Base-by-base conservation (phyloP, 2,113 vertebrate species). In the Trichomycterus rosablanca region DNA sequence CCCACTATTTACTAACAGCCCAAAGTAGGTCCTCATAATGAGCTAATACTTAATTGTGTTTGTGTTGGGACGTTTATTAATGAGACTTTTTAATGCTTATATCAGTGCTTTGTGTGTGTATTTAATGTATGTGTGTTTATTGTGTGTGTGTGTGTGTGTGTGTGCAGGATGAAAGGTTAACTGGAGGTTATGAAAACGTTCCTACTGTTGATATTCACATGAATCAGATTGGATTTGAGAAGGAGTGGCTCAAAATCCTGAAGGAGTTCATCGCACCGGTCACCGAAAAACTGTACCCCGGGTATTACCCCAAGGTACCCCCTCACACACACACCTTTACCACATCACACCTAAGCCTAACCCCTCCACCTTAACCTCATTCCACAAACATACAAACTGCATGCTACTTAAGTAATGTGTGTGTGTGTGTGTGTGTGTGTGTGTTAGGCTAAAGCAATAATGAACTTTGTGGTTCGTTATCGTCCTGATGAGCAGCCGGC, bases 401-500 rank as follows among this genome's bases (percentile, higher is more conserved):
- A 22, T 22, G n/a, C 4, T 1, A 3, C 15, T 50, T 1, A 15
- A 26, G 15, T 5, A 39, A 15, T 2, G 3, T 19, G 23, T 42
- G n/a, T 43, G 12, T 54, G 16, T 53, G 52, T 58, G 55, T 52
- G 37, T 60, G 37, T 68, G 30, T 61, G 43, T 68, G 48, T 63
- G 11, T 70, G 44, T 9, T 76, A 94, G 91, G 84, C 86, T 0
- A 83, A 88, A 11, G 90, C 92, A 0, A 82, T 92, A 18, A 92
- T 95, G 91, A 95, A 95, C 76, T 95, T 95, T 1, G 90, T 95
- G 73, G 92, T 95, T n/a, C 90, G 92, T 2, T 95, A 94, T 72
- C 87, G 90, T 37, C 92, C 92, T 0, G 90, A 93, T 0, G 91
- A 93, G 57, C 92, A 95, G 57, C 91, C 92, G 0, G 86, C 75